phyloP scores from a whole-genome alignment of 2,888 invertebrate species.

The Nasonovia ribisnigri region DNA sequence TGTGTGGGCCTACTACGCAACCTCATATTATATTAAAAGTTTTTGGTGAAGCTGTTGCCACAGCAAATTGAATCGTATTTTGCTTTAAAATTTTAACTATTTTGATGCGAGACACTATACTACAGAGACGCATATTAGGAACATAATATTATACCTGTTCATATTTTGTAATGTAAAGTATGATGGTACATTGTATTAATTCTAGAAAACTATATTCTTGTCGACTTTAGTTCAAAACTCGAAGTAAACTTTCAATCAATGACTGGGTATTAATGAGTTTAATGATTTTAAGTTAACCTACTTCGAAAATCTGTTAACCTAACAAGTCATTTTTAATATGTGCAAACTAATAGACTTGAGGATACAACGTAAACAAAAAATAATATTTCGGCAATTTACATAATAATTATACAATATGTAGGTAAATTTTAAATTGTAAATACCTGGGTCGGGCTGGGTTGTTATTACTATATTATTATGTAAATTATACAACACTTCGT shows the following conservation, averaged over 20 bases:
- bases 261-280: neutral
- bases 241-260: neutral
- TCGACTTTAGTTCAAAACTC: neutral
- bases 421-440: neutral
- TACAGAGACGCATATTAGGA: neutral
- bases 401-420: neutral
- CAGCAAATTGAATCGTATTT: neutral
- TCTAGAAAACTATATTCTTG: neutral
- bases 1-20: neutral
- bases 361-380: neutral
- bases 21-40: neutral
- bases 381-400: neutral
- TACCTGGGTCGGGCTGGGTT: neutral
- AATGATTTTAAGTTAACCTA: neutral
- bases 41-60: neutral
- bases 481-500: neutral
- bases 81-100: neutral
- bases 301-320: neutral
- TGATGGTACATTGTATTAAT: neutral
- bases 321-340: neutral
- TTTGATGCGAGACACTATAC: neutral
- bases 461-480: neutral
- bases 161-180: neutral
- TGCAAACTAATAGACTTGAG: neutral
- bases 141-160: neutral